These are phyloP conservation scores for Erebia palarica DNA, from an alignment of 2,888 invertebrate genomes.

Conservation along the genomic window DNA sequence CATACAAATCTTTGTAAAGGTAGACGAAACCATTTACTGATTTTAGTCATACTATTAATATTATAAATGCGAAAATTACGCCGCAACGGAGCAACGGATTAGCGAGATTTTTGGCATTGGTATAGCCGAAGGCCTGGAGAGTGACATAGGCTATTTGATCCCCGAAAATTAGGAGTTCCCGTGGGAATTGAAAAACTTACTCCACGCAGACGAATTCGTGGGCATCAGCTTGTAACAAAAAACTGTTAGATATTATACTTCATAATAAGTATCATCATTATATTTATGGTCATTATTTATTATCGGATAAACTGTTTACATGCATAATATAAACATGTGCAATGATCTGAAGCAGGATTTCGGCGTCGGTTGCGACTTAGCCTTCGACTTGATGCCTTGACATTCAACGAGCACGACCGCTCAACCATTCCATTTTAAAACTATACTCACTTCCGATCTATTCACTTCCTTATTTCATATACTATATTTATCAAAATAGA, in stretches of 20 bases:
- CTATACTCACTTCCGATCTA: conserved; percentile 70
- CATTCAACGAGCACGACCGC: conserved; percentile 71
- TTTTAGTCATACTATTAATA: too few relatives aligned
- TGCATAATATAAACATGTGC: conserved; percentile 26
- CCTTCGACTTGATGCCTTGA: conserved; percentile 70
- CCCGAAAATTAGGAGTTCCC: too few relatives aligned
- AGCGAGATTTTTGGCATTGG: too few relatives aligned
- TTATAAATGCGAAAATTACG: too few relatives aligned
- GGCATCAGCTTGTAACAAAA: too few relatives aligned
- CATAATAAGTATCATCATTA: not conserved
- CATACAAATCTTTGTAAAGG: too few relatives aligned
- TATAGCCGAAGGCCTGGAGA: too few relatives aligned
- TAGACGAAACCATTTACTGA: too few relatives aligned
- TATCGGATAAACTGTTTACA: conserved; percentile 25
- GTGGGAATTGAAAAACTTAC: too few relatives aligned
- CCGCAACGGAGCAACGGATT: too few relatives aligned
- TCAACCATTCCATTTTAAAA: conserved; percentile 74
- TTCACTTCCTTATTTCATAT: conserved; percentile 66
- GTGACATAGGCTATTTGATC: too few relatives aligned
- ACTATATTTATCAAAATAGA: conserved; percentile 37
- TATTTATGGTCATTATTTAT: not conserved
- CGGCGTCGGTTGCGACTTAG: conserved; percentile 41
- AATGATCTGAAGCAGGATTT: conserved; percentile 42
- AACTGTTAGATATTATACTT: not conserved
- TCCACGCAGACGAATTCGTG: too few relatives aligned